Evolutionary conservation across 2,113 vertebrate genomes (phyloP), one percentile per base, ranked within the genome.

Genomic region (Chaenocephalus aceratus): DNA sequence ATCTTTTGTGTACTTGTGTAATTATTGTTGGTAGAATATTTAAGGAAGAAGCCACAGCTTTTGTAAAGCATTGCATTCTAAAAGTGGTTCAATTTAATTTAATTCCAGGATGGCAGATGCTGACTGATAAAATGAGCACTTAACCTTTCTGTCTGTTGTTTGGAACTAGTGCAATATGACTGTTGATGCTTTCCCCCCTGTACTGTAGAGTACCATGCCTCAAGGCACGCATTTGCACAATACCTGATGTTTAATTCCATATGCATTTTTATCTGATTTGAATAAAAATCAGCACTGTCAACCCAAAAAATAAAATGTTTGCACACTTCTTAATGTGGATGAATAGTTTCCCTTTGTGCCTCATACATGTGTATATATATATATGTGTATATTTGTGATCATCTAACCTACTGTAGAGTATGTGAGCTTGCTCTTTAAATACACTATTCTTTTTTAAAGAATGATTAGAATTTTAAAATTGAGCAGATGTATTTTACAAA

Each of bases 261-360:
- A 51, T 91, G 57, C 46, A 72, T 77, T 78, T 85, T 12, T 80
- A 75, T 83, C 14, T 69, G 68, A 80, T 78, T 85, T 77, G n/a
- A 69, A 67, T 66, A n/a, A 69, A 77, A 80, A 78, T 75, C 6
- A 57, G 14, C 34, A 73, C 11, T 53, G 16, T 70, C 45, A 46
- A 87, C 41, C 41, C 16, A 75, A 49, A 7, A 81, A 90, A 87
- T 87, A 85, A 90, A 89, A 57, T 67, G 52, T 80, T 86, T 87
- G 67, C 80, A 81, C 71, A 84, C 59, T 77, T 52, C n/a, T 23
- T 60, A 53, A 63, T 3, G 0, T n/a, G 75, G 23, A 62, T 44
- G 0, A 69, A 10, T 63, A 52, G 66, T 45, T 73, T 2, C 6
- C 18, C 13, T 2, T 60, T 70, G 83, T 68, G 15, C 12, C 70